Base-by-base conservation (phyloP, 2,888 invertebrate species). In the Napeogenes sylphis region DNA sequence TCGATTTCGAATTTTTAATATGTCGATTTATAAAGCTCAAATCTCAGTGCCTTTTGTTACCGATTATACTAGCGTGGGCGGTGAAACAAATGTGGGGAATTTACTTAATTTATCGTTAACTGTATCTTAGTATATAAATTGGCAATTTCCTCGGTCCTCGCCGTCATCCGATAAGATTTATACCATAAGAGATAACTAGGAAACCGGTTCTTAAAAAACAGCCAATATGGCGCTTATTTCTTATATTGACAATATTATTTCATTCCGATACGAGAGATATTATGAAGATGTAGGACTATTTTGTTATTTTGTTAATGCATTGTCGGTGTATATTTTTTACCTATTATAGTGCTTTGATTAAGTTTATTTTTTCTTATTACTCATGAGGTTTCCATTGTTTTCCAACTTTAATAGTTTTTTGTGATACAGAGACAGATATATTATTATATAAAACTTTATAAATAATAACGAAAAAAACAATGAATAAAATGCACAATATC, bases 21-120 rank as follows among this genome's bases (percentile, higher is more conserved):
- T 21, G 35, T 35, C 35, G 1, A 35, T 35, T n/a, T 55, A 4
- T 55, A 14, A 14, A 13, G 21, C 13, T 51, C 51, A 21, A 51
- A 55, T 35, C 32, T 35, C 4, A 35, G 6, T n/a, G 13, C 54
- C 62, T 65, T 69, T 66, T 61, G 61, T 62, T 46, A 58, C 10
- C 42, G 59, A 65, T 58, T 62, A 61, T 69, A 70, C 71, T 55
- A 63, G 69, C 68, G 73, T 72, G 69, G 72, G 71, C 61, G 53
- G 69, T 62, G 73, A 73, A 77, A 82, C 79, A 79, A 80, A 82
- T 80, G 79, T 71, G 71, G 68, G 69, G 77, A 79, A 78, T 75
- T 77, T 73, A 70, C 74, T 70, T 78, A 80, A 85, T 85, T 84
- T 85, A 85, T 84, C 79, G 77, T 75, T 73, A 74, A 76, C 75